phyloP scores from a whole-genome alignment of 2,797 vertebrate species.

The Centropyge bicolor region DNA sequence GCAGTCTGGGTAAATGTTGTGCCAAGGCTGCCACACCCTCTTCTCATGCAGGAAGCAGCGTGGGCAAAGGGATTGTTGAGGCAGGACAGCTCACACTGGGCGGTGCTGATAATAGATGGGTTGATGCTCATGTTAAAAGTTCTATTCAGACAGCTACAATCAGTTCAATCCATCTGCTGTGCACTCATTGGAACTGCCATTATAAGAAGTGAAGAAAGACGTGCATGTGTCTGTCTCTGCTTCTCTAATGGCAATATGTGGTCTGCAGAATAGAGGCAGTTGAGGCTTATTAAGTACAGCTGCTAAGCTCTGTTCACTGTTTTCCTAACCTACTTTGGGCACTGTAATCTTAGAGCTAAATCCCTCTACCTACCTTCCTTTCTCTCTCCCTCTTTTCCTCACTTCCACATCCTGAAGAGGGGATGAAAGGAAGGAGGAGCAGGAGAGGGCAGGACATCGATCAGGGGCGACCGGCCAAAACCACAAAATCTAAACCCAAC shows the following conservation, averaged over 20 bases:
- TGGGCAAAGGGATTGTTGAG: constrained; percentile 53
- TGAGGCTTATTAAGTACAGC: constrained; percentile 65
- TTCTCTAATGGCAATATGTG: constrained; percentile 39
- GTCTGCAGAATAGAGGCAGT: constrained; percentile 53
- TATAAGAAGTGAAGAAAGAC: constrained; percentile 53
- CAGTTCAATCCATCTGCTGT: constrained; percentile 58
- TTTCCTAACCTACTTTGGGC: constrained; percentile 76
- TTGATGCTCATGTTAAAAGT: constrained; percentile 55
- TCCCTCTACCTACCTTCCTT: constrained; percentile 58
- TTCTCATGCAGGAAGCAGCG: constrained; percentile 58
- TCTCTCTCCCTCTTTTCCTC: constrained; percentile 45
- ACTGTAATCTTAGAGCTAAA: constrained; percentile 75
- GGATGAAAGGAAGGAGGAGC: constrained; percentile 38
- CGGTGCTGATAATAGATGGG: constrained; percentile 54
- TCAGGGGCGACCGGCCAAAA: constrained; percentile 61
- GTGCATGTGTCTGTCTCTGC: constrained; percentile 48
- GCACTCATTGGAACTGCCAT: constrained; percentile 57
- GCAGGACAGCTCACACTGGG: constrained; percentile 34
- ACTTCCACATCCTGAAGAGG: constrained; percentile 37
- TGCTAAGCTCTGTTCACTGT: constrained; percentile 69
- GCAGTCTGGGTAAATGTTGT: constrained; percentile 81
- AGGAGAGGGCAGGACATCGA: constrained; percentile 46
- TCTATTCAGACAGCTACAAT: constrained; percentile 56
- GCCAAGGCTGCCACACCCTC: constrained; percentile 65
- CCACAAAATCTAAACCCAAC: constrained; percentile 23